Conservation (phyloP, 2,113 vertebrate genomes). For the Chlorodrepanis virens region DNA sequence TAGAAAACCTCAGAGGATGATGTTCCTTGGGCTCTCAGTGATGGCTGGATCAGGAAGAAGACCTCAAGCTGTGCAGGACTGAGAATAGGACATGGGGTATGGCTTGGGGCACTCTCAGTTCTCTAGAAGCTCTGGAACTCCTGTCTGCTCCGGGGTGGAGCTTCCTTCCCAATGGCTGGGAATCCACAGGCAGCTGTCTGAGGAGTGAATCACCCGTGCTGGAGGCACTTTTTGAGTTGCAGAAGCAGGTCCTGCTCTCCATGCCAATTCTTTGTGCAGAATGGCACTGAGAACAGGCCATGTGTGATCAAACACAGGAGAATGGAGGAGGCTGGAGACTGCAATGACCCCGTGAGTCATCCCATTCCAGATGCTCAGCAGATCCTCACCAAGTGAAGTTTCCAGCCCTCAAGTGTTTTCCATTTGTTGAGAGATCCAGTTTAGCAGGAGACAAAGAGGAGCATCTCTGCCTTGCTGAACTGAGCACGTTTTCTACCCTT, state of each 20-base stretch:
- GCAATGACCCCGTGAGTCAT: background rate
- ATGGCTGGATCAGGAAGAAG: background rate
- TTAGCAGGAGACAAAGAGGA: background rate
- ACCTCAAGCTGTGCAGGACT: background rate
- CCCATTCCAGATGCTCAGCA: background rate
- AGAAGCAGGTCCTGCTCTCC: background rate
- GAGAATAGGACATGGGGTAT: accelerated
- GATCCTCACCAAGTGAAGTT: background rate
- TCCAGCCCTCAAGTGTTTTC: background rate
- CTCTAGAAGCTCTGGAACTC: background rate
- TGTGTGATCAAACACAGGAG: background rate
- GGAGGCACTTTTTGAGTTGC: background rate
- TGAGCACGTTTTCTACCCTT: background rate
- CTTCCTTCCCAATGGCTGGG: background rate
- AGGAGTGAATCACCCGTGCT: background rate
- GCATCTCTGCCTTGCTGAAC: background rate
- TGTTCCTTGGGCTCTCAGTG: background rate
- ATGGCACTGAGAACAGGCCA: background rate
- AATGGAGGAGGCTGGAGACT: background rate
- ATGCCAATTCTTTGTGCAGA: background rate
- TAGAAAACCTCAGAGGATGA: background rate
- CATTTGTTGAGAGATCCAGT: background rate
- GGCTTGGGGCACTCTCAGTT: background rate
- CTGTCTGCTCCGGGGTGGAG: background rate
- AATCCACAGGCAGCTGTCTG: background rate